These are phyloP conservation scores for Sebastes hubbsi DNA, from an alignment of 2,797 vertebrate species.

Conservation along the genomic window DNA sequence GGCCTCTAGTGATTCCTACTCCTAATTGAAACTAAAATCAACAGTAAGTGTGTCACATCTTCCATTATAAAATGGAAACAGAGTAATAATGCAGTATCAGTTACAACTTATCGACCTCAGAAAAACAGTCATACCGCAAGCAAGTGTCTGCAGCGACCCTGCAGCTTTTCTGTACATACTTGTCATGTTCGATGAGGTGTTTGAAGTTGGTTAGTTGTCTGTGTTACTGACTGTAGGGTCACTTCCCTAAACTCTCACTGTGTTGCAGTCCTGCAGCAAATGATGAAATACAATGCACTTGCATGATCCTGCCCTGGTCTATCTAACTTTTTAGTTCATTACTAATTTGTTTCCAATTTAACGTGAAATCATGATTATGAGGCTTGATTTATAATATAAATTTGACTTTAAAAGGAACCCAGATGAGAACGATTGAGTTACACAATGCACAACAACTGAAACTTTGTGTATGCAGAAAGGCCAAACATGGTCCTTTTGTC, in stretches of 20 bases:
- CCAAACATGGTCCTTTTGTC: conserved; percentile 19
- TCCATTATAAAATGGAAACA: conserved; percentile 18
- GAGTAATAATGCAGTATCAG: neutral
- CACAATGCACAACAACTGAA: neutral
- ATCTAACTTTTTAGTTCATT: neutral
- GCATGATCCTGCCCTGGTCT: neutral
- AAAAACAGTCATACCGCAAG: neutral
- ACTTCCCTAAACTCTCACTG: conserved; percentile 25
- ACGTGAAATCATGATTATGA: neutral
- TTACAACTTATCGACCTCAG: neutral
- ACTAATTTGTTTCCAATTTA: neutral
- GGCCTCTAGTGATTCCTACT: too few species aligned
- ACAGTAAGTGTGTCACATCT: neutral
- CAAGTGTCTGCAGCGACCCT: neutral
- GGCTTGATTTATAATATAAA: neutral
- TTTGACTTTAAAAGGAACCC: neutral
- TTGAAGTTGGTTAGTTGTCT: neutral
- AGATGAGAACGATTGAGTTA: neutral
- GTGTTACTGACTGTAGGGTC: neutral
- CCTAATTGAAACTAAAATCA: neutral
- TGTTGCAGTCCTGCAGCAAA: conserved; percentile 1
- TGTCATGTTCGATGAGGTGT: neutral
- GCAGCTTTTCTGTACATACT: neutral
- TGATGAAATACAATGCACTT: neutral
- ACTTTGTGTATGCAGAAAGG: conserved; percentile 4